A percentile compares a stretch with the other conserved stretches of the same genome.
Conservation (phyloP, 2,888 invertebrate genomes). For the Cabera pusaria region DNA sequence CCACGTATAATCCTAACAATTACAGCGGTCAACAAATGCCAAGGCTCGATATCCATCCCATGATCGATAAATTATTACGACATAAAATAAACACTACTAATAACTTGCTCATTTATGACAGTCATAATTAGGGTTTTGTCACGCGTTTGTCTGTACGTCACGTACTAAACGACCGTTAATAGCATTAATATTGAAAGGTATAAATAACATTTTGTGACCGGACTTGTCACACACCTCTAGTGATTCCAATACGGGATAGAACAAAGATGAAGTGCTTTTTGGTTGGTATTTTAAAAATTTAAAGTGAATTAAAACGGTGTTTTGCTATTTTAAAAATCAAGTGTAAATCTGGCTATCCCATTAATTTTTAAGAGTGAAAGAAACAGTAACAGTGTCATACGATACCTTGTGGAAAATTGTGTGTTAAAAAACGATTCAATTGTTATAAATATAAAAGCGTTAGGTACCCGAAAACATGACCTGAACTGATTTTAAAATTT, state of each 20-base stretch:
- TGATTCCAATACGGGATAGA: conserved; percentile 47
- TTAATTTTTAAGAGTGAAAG: too few species aligned
- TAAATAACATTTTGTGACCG: conserved; percentile 61
- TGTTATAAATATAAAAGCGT: too few species aligned
- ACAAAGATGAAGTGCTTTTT: conserved; percentile 56
- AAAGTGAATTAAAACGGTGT: too few species aligned
- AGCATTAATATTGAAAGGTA: conserved; percentile 59
- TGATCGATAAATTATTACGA: conserved; percentile 28
- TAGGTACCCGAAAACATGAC: too few species aligned
- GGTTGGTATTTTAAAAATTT: conserved; percentile 53
- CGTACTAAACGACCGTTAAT: conserved; percentile 57
- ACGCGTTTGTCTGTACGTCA: conserved; percentile 64
- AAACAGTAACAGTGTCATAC: too few species aligned
- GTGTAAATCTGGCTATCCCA: too few species aligned
- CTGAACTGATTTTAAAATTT: too few species aligned
- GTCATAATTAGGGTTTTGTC: conserved; percentile 70
- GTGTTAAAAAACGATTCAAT: too few species aligned
- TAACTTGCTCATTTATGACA: conserved; percentile 60
- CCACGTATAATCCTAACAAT: conserved; percentile 11
- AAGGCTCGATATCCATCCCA: conserved; percentile 24
- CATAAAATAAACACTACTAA: conserved; percentile 59
- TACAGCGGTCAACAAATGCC: conserved; percentile 24
- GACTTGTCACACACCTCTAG: conserved; percentile 56
- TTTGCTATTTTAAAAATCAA: too few species aligned
- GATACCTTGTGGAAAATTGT: too few species aligned